Conservation (phyloP, 2,888 invertebrate species). For the Neoscelio sp. region DNA sequence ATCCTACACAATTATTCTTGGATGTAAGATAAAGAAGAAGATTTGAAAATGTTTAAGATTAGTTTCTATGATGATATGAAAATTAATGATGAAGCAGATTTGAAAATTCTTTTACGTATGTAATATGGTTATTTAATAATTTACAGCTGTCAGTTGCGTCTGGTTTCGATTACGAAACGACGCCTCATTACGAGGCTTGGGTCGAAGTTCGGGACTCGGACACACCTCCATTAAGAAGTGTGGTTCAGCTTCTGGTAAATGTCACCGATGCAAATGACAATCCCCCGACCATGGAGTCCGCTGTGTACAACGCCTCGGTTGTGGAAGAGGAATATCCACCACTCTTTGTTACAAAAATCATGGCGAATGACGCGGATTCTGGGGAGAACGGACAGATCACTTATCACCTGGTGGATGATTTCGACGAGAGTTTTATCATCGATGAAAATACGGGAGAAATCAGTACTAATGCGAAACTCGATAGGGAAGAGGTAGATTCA, state of each 20-base stretch:
- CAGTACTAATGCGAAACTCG: conserved; percentile 91
- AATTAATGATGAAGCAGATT: background rate
- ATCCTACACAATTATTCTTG: too few relatives aligned
- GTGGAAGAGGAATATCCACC: conserved; percentile 94
- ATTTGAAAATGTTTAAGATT: too few relatives aligned
- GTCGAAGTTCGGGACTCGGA: conserved; percentile 95
- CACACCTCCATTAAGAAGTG: conserved; percentile 91
- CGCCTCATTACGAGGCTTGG: conserved; percentile 95
- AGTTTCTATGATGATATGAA: too few relatives aligned
- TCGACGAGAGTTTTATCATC: conserved; percentile 92
- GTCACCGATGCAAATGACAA: conserved; percentile 98
- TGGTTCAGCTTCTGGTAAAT: conserved; percentile 92
- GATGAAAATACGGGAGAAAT: conserved; percentile 93
- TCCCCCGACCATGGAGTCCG: conserved; percentile 91
- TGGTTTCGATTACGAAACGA: conserved; percentile 93
- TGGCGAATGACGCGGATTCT: conserved; percentile 93
- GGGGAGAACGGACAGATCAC: conserved; percentile 94
- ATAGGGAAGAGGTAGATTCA: conserved; percentile 88
- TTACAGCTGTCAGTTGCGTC: conserved; percentile 88
- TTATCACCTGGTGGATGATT: conserved; percentile 90
- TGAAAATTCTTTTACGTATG: background rate
- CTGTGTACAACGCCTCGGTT: conserved; percentile 93
- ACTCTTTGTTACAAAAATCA: conserved; percentile 89
- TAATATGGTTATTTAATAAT: background rate
- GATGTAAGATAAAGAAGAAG: too few relatives aligned